These are phyloP conservation scores for Callipepla californica DNA, from an alignment of 2,113 vertebrate species.

Conservation along the genomic window DNA sequence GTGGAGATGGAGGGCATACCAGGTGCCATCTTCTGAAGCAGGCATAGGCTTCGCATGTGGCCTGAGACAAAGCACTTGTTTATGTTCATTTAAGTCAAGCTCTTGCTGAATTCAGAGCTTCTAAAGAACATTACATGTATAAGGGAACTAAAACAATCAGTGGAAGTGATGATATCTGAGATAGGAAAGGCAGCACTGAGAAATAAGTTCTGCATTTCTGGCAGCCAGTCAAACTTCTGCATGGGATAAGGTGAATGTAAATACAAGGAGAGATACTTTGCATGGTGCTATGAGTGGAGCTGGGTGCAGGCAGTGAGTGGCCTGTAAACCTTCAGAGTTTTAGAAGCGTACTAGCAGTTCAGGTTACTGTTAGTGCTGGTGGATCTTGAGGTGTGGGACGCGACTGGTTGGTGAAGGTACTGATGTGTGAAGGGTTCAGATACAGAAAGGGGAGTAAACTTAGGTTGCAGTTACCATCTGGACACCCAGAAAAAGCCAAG, in stretches of 20 bases:
- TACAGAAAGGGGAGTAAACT: neutral
- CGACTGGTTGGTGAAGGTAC: neutral
- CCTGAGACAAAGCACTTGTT: neutral
- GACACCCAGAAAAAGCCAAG: neutral
- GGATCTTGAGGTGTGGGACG: neutral
- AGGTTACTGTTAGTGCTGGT: neutral
- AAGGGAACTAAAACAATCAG: neutral
- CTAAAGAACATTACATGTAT: rapidly evolving
- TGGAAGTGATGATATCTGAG: neutral
- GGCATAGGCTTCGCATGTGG: neutral
- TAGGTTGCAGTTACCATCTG: neutral
- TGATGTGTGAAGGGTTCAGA: neutral
- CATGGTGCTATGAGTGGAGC: too few species aligned
- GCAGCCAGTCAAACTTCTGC: neutral
- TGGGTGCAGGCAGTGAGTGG: neutral
- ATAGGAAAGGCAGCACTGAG: neutral
- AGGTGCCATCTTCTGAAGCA: neutral
- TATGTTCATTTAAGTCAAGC: neutral
- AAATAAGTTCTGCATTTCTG: neutral
- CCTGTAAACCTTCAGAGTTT: neutral
- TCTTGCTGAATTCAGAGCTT: neutral
- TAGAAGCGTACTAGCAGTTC: rapidly evolving
- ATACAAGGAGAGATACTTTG: neutral
- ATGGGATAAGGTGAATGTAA: neutral
- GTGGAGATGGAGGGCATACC: neutral